Evolutionary conservation across 2,888 invertebrate genomes (phyloP).

Genomic region (Trissolcus brochymenae): DNA sequence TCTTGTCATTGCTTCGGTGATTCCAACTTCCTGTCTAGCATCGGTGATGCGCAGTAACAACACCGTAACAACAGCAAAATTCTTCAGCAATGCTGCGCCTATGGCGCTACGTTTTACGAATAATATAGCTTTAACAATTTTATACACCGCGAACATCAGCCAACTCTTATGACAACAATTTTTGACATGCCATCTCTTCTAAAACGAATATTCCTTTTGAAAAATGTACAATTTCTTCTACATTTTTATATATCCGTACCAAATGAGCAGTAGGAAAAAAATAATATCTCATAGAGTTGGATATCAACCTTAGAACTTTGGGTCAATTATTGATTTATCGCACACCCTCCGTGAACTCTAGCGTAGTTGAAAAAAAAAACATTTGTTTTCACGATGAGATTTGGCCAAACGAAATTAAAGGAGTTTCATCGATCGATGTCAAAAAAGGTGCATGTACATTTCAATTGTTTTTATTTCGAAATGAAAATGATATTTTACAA

Average conservation of each 20-base stretch:
- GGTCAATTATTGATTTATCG: conserved; percentile 47
- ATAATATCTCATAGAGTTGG: neutral
- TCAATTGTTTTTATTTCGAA: too few relatives aligned
- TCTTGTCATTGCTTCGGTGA: conserved; percentile 61
- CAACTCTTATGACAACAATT: neutral
- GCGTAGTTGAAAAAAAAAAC: too few relatives aligned
- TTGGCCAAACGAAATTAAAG: too few relatives aligned
- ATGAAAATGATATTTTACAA: too few relatives aligned
- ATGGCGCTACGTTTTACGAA: conserved; percentile 38
- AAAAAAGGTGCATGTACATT: too few relatives aligned
- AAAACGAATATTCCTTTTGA: neutral
- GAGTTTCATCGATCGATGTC: too few relatives aligned
- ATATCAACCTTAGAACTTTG: conserved; percentile 28
- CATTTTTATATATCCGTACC: too few relatives aligned
- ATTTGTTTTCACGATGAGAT: too few relatives aligned
- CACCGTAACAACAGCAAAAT: conserved; percentile 73
- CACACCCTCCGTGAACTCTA: conserved; percentile 15
- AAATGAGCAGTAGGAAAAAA: too few relatives aligned
- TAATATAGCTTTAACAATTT: conserved; percentile 33
- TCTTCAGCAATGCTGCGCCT: conserved; percentile 66
- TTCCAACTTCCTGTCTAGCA: conserved; percentile 74
- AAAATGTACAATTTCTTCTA: too few relatives aligned
- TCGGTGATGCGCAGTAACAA: conserved; percentile 74
- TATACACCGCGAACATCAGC: neutral
- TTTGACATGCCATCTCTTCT: neutral